Evolutionary conservation across 2,113 vertebrate genomes (phyloP).

Genomic region (Marmota monax): DNA sequence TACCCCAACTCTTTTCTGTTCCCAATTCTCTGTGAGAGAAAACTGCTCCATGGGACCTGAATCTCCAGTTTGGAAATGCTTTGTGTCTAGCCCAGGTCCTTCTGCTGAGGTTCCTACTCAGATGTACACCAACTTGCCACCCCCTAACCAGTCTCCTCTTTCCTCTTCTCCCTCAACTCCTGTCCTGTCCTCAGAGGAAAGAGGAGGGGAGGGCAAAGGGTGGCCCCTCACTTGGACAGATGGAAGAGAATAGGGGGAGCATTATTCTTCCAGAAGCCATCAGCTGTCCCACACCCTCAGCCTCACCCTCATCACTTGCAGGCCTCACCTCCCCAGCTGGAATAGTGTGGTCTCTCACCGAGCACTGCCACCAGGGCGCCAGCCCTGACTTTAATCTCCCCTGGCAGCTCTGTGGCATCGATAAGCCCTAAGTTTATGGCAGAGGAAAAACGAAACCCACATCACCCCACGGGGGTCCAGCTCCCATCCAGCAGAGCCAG

Average conservation of each 20-base stretch:
- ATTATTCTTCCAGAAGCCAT: not conserved
- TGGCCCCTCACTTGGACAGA: not conserved
- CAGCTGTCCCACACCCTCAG: not conserved
- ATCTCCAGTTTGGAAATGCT: constrained; percentile 23
- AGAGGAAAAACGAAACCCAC: constrained; percentile 83
- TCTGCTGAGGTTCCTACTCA: not conserved
- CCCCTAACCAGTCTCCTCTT: not conserved
- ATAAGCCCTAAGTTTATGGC: constrained; percentile 84
- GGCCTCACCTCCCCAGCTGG: not conserved
- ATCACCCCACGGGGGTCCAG: constrained; percentile 71
- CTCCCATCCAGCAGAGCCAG: constrained; percentile 64
- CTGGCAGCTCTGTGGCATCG: constrained; percentile 82
- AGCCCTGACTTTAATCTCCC: constrained; percentile 66
- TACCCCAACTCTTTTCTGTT: not conserved
- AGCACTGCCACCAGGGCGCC: constrained; percentile 56
- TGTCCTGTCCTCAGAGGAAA: not conserved
- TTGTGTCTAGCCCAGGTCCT: not conserved
- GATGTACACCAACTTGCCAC: not conserved
- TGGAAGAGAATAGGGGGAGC: not conserved
- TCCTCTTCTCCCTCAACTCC: not conserved
- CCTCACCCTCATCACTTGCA: constrained; percentile 27
- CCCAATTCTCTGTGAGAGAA: constrained; percentile 25
- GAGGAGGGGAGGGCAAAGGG: not conserved
- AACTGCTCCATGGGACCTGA: not conserved
- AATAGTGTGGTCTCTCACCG: constrained; percentile 76